phyloP scores from a whole-genome alignment of 2,888 invertebrate species.

The Apotomis betuletana region DNA sequence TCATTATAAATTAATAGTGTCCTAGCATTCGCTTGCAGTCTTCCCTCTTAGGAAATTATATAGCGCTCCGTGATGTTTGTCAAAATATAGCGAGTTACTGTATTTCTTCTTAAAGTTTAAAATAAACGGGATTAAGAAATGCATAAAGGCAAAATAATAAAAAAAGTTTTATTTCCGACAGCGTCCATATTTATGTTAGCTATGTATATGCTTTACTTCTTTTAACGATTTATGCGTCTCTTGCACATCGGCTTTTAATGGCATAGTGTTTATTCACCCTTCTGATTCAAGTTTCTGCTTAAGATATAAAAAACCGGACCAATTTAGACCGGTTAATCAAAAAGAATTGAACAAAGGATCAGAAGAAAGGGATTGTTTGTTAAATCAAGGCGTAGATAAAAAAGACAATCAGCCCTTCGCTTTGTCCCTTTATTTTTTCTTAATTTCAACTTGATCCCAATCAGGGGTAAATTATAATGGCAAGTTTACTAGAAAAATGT shows the following conservation, averaged over 20 bases:
- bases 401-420: constrained; percentile 66
- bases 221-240: too few species aligned
- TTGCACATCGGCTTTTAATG: too few species aligned
- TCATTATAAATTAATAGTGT: constrained; percentile 3
- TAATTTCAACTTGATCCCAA: constrained; percentile 82
- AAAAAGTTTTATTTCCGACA: too few species aligned
- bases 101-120: too few species aligned
- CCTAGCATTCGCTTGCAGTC: neutral
- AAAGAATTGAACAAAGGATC: constrained; percentile 56
- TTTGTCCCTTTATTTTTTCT: constrained; percentile 81
- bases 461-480: constrained; percentile 83
- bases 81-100: too few species aligned
- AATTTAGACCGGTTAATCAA: constrained; percentile 65
- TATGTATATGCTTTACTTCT: too few species aligned
- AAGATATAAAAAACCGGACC: constrained; percentile 33
- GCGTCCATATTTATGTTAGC: too few species aligned
- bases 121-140: too few species aligned
- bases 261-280: neutral
- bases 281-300: neutral
- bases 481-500: constrained; percentile 79
- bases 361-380: constrained; percentile 70
- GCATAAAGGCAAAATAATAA: too few species aligned
- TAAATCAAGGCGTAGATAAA: constrained; percentile 77
- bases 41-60: neutral
- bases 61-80: neutral